Conservation (phyloP, 2,797 vertebrate genomes). For the Enteromius thamalakanensis region DNA sequence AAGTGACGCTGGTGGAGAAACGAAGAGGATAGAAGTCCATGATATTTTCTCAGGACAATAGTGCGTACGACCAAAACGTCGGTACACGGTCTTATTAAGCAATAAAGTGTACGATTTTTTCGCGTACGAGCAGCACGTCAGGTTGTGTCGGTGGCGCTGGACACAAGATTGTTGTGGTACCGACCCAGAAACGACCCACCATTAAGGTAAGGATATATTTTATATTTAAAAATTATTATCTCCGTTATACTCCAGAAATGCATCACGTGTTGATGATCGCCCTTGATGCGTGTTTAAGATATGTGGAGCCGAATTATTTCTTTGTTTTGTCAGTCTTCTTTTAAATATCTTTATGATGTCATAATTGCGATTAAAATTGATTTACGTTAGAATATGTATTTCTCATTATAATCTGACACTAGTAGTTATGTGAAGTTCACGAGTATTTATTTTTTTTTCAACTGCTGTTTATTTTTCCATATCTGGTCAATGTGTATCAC, state of each 20-base stretch:
- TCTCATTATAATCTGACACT: not conserved
- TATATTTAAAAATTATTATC: not conserved
- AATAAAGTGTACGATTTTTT: not conserved
- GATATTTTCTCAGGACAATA: not conserved
- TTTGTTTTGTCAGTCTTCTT: not conserved
- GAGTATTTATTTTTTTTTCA: not conserved
- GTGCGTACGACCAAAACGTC: not conserved
- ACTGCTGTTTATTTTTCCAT: too few relatives aligned
- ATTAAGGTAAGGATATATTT: slow-evolving; percentile 21
- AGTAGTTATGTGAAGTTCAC: not conserved
- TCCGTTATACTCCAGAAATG: not conserved
- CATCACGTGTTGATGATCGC: not conserved
- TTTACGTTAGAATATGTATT: not conserved
- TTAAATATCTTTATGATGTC: not conserved
- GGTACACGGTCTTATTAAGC: not conserved
- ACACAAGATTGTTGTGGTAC: slow-evolving; percentile 12
- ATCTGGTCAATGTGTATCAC: not conserved
- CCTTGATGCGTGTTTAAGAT: not conserved
- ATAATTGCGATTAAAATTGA: not conserved
- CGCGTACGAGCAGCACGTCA: not conserved
- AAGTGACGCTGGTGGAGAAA: slow-evolving; percentile 31
- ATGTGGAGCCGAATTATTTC: not conserved
- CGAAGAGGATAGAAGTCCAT: not conserved
- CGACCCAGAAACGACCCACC: slow-evolving; percentile 13
- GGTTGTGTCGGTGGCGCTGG: not conserved